phyloP scores from a whole-genome alignment of 2,888 invertebrate species.

The Philhelius pedissequus region DNA sequence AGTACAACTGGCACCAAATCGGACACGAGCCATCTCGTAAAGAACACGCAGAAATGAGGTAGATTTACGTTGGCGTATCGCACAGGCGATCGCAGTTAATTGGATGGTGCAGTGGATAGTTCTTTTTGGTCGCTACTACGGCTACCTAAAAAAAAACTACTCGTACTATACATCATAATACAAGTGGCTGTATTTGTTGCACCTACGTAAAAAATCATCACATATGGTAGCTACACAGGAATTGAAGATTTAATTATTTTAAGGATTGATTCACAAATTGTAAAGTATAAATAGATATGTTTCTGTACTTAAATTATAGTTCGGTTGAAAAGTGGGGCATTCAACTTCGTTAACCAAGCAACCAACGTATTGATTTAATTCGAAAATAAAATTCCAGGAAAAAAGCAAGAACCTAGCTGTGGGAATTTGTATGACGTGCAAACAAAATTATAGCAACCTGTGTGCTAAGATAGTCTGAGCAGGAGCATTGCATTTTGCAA shows the following conservation, averaged over 20 bases:
- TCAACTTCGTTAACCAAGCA: neutral
- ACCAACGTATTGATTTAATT: neutral
- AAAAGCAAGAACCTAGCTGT: neutral
- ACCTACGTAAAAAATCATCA: conserved; percentile 25
- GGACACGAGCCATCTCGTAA: conserved; percentile 18
- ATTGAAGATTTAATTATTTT: conserved; percentile 37
- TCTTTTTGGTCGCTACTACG: conserved; percentile 1
- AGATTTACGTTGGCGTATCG: conserved; percentile 45
- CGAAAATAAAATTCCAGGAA: neutral
- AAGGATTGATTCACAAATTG: neutral
- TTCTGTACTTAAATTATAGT: neutral
- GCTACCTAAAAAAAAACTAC: no score
- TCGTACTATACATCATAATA: neutral
- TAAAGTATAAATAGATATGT: neutral
- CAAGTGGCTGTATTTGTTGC: neutral
- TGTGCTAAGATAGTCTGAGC: neutral
- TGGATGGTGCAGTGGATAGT: conserved; percentile 28
- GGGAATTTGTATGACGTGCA: neutral
- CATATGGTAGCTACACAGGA: conserved; percentile 6
- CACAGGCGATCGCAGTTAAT: conserved; percentile 42
- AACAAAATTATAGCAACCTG: neutral
- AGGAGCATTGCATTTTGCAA: neutral
- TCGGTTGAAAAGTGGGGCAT: neutral
- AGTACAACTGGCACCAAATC: conserved; percentile 15
- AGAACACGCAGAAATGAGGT: neutral